A percentile compares a stretch with the other conserved stretches of the same genome.
phyloP scores from a whole-genome alignment of 37 sponge, comb jelly and placozoan genomes.

The Aplysina aerophoba region DNA sequence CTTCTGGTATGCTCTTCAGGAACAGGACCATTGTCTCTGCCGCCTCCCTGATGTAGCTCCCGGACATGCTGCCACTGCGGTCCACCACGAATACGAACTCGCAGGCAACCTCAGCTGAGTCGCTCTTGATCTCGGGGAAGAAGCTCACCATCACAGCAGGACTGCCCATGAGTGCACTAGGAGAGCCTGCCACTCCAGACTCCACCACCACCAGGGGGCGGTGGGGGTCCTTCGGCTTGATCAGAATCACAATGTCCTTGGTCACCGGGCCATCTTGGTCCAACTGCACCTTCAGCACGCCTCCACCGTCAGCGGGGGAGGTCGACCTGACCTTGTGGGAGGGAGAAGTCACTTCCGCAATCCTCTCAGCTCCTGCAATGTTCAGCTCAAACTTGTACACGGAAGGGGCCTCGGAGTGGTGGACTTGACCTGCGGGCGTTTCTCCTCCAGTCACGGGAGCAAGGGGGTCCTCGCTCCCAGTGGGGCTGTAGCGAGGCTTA shows the following conservation, averaged over 20 bases:
- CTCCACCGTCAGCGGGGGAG: not conserved
- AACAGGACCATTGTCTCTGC: constrained; percentile 72
- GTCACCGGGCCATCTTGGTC: constrained; percentile 21
- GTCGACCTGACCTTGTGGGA: constrained; percentile 46
- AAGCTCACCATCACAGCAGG: constrained; percentile 70
- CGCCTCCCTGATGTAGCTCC: constrained; percentile 57
- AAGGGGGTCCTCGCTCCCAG: constrained; percentile 41
- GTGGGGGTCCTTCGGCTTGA: constrained; percentile 45
- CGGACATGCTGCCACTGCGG: constrained; percentile 84
- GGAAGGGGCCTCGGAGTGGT: constrained; percentile 34
- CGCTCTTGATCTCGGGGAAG: constrained; percentile 52
- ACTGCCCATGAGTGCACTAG: constrained; percentile 37
- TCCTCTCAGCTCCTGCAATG: constrained; percentile 10
- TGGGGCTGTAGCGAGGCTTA: constrained; percentile 55
- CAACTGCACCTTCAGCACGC: not conserved
- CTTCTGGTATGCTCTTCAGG: constrained; percentile 75
- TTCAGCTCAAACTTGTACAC: constrained; percentile 42
- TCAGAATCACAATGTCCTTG: constrained; percentile 59
- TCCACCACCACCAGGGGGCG: constrained; percentile 41
- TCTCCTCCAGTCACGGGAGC: constrained; percentile 3
- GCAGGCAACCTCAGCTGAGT: constrained; percentile 43
- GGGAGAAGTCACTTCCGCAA: constrained; percentile 57
- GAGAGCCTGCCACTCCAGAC: not conserved
- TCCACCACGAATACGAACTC: constrained; percentile 80
- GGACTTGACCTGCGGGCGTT: constrained; percentile 17